Evolutionary conservation across 2,888 invertebrate species (phyloP), one percentile per base, ranked within the genome.

Genomic region (Mimumesa dahlbomi): DNA sequence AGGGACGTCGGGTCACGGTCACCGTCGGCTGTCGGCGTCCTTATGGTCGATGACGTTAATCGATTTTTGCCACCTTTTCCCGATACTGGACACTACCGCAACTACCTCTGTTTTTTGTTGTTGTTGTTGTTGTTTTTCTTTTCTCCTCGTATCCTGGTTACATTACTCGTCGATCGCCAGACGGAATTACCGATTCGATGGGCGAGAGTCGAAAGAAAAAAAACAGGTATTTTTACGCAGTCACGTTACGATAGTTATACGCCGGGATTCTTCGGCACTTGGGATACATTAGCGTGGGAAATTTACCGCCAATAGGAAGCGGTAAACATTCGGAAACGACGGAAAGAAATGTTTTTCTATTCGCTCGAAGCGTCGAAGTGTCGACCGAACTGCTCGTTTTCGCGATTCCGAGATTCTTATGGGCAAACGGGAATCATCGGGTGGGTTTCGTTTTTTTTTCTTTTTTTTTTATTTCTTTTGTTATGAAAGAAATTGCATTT

Each of bases 1-100:
- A 75, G 73, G 76, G 65, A 69, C 62, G 65, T 43, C 52, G 49
- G 69, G 66, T 77, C 75, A 76, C 76, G 76, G 72, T 75, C 73
- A 67, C 52, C 58, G 61, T 29, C 31, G 42, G 50, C 18, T 14
- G n/a, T n/a, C n/a, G 31, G 14, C 13, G 57, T 71, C 62, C 56
- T 75, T 62, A 59, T 7, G n/a, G 6, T 16, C 31, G 31, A 36
- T 64, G 67, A 66, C 61, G 53, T 68, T 67, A 54, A 62, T 62
- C 50, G 22, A 62, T 43, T 31, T 54, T 65, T 68, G 40, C 14
- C 2, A n/a, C 19, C 53, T n/a, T 16, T 13, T 56, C 22, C 14
- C 43, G 43, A 21, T 14, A 18, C 21, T 14, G 22, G 21, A n/a
- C n/a, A n/a, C n/a, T n/a, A n/a, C n/a, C n/a, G n/a, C n/a, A n/a